These are phyloP conservation scores for Galleria mellonella DNA, from an alignment of 1,140 invertebrate species.

Conservation along the genomic window DNA sequence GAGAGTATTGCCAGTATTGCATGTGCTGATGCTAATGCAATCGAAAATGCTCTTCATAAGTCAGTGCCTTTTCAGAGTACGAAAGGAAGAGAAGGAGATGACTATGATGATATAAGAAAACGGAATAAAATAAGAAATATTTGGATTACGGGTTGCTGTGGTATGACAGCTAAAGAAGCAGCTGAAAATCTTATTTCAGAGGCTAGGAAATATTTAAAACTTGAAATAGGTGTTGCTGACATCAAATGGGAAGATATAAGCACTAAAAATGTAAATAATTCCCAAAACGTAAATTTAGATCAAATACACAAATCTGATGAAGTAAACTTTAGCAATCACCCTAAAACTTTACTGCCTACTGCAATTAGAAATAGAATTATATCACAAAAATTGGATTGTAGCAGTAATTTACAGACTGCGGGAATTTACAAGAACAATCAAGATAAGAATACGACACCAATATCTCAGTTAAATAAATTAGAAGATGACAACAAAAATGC, in stretches of 20 bases:
- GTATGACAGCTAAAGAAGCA: constrained; percentile 87
- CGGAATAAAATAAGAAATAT: constrained; percentile 82
- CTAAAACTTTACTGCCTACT: neutral
- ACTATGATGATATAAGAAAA: constrained; percentile 79
- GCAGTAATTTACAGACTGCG: too few species aligned
- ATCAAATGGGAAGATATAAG: constrained; percentile 74
- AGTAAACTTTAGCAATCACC: neutral
- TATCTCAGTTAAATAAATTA: too few species aligned
- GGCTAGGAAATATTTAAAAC: constrained; percentile 82
- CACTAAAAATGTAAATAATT: constrained; percentile 8
- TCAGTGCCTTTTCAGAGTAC: constrained; percentile 89
- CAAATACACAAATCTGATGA: too few species aligned
- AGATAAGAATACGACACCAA: too few species aligned
- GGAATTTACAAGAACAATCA: too few species aligned
- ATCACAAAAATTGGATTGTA: too few species aligned
- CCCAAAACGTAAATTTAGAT: too few species aligned
- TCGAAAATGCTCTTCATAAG: constrained; percentile 87
- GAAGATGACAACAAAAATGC: too few species aligned
- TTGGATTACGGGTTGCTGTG: constrained; percentile 89
- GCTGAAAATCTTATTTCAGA: constrained; percentile 86
- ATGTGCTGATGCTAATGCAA: constrained; percentile 77
- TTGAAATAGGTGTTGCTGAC: constrained; percentile 77
- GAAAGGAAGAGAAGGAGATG: constrained; percentile 83
- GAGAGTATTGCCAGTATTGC: constrained; percentile 87
- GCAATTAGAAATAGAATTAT: too few species aligned